Conservation (phyloP, 2,113 vertebrate genomes). For the Sinocyclocheilus anshuiensis region DNA sequence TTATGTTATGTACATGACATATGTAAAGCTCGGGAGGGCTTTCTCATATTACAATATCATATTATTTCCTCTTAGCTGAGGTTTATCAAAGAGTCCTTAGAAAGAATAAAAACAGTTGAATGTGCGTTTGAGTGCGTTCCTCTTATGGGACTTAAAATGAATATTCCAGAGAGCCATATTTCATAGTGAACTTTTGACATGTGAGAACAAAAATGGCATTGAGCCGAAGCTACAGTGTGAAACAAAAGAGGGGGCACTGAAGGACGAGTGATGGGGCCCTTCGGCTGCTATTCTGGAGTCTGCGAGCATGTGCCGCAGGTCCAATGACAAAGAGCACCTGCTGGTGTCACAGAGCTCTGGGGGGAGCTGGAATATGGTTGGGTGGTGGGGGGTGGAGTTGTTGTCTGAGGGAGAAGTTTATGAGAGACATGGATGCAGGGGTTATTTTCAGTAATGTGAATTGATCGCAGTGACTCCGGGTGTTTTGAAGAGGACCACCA, state of each 20-base stretch:
- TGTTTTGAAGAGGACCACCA: slow-evolving; percentile 59
- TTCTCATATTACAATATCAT: slow-evolving; percentile 25
- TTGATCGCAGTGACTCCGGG: slow-evolving; percentile 58
- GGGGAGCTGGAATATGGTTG: slow-evolving; percentile 37
- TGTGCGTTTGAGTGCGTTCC: background rate
- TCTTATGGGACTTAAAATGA: slow-evolving; percentile 8
- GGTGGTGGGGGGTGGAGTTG: slow-evolving; percentile 14
- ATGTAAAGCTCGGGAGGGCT: slow-evolving; percentile 1
- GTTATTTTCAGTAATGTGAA: slow-evolving; percentile 62
- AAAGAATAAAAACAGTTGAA: slow-evolving; percentile 27
- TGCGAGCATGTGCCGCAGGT: slow-evolving; percentile 15
- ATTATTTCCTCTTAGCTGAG: background rate
- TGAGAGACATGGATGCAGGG: slow-evolving; percentile 32
- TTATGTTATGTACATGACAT: slow-evolving; percentile 23
- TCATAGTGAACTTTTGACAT: slow-evolving; percentile 36
- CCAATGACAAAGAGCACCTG: slow-evolving; percentile 63
- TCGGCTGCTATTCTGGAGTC: slow-evolving; percentile 56
- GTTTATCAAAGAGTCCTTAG: slow-evolving; percentile 44
- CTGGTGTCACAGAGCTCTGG: slow-evolving; percentile 61
- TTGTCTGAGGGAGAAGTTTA: slow-evolving; percentile 32
- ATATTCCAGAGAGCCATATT: slow-evolving; percentile 39
- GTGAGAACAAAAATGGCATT: slow-evolving; percentile 44
- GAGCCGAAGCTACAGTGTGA: slow-evolving; percentile 47
- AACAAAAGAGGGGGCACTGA: slow-evolving; percentile 41
- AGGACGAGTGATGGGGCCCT: slow-evolving; percentile 31